A percentile compares a stretch with the other conserved stretches of the same genome.
Conservation (phyloP, 2,797 vertebrate genomes). For the Chelmon rostratus region DNA sequence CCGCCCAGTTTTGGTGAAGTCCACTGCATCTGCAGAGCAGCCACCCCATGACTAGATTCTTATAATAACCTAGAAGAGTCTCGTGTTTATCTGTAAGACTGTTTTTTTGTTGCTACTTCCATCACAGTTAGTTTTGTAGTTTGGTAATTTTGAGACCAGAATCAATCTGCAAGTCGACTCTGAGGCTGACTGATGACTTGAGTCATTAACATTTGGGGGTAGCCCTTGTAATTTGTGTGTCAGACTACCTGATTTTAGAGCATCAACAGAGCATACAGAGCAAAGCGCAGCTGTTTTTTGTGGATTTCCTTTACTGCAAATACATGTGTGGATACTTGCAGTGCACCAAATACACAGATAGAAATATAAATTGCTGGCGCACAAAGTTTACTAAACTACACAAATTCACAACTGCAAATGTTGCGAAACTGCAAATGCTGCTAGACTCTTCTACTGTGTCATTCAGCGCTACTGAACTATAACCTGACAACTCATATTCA, state of each 20-base stretch:
- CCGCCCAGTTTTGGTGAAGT: neutral
- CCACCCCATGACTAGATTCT: neutral
- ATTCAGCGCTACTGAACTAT: neutral
- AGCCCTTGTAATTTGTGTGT: neutral
- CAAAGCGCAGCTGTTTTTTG: neutral
- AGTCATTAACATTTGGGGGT: neutral
- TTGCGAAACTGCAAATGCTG: neutral
- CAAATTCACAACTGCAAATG: conserved; percentile 5
- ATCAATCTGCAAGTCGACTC: too few species aligned
- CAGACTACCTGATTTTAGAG: neutral
- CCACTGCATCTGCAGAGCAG: neutral
- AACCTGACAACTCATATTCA: conserved; percentile 15
- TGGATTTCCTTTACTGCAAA: neutral
- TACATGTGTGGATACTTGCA: neutral
- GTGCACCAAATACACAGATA: neutral
- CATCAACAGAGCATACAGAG: neutral
- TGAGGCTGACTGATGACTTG: neutral
- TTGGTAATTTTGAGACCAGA: neutral
- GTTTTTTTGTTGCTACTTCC: too few species aligned
- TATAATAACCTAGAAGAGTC: neutral
- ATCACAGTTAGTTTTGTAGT: neutral
- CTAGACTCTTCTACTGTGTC: neutral
- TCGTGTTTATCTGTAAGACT: neutral
- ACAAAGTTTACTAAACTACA: neutral
- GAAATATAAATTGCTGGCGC: neutral